A percentile compares a stretch with the other conserved stretches of the same genome.
phyloP scores from a whole-genome alignment of 2,888 invertebrate genomes.

The Acrobasis suavella region DNA sequence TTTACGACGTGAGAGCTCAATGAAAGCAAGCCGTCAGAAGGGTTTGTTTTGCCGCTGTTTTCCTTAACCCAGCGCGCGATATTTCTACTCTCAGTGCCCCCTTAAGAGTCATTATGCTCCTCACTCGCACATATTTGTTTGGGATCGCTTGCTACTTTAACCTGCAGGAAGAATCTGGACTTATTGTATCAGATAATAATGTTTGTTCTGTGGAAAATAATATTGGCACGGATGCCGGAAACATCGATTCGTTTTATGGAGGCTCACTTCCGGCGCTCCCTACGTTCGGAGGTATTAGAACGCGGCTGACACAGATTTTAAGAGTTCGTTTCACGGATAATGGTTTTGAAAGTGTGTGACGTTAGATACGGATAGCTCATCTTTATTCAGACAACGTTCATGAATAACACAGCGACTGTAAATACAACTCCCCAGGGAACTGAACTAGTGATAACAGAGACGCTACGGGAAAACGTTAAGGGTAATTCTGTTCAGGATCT shows the following conservation, averaged over 20 bases:
- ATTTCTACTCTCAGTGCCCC: conserved; percentile 65
- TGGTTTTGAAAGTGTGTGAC: conserved; percentile 52
- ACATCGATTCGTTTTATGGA: conserved; percentile 32
- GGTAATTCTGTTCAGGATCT: conserved; percentile 66
- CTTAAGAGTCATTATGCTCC: conserved; percentile 60
- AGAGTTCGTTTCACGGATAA: conserved; percentile 41
- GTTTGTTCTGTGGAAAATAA: conserved; percentile 40
- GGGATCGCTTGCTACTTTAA: conserved; percentile 54
- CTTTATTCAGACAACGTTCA: conserved; percentile 73
- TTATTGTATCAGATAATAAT: conserved; percentile 53
- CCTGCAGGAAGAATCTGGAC: conserved; percentile 47
- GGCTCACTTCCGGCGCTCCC: conserved; percentile 16
- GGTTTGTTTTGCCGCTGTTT: conserved; percentile 50
- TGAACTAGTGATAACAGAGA: conserved; percentile 64
- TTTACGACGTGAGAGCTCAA: conserved; percentile 23
- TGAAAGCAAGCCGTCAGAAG: conserved; percentile 40
- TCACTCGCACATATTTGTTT: conserved; percentile 48
- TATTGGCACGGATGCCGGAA: conserved; percentile 34
- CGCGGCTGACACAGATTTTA: conserved; percentile 28
- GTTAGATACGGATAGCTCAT: conserved; percentile 58
- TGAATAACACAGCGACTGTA: conserved; percentile 73
- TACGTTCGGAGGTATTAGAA: conserved; percentile 14
- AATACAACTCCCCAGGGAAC: conserved; percentile 62
- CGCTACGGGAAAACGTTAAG: conserved; percentile 46
- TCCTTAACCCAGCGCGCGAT: conserved; percentile 59